phyloP scores from a whole-genome alignment of 2,888 invertebrate species.

The Drepanosiphum platanoidis region DNA sequence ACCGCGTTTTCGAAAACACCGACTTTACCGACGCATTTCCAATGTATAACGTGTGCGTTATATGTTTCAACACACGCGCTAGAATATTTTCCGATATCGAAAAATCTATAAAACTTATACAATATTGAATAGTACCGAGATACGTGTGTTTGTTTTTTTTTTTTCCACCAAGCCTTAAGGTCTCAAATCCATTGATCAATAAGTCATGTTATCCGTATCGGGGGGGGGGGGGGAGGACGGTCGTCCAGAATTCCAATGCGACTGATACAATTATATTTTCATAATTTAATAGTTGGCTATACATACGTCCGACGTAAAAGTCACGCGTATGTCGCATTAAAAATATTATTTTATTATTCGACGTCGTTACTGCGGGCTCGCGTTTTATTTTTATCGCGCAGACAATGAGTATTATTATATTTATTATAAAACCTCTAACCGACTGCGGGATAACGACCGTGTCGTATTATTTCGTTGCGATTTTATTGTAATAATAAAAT shows the following conservation, averaged over 20 bases:
- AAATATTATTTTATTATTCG: not conserved
- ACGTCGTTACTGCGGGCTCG: not conserved
- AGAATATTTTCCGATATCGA: too few relatives aligned
- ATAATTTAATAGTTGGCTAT: not conserved
- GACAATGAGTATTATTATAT: not conserved
- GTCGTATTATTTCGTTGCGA: not conserved
- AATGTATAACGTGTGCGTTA: too few relatives aligned
- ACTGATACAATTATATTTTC: not conserved
- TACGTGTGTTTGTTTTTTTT: too few relatives aligned
- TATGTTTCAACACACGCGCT: too few relatives aligned
- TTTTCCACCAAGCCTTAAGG: too few relatives aligned
- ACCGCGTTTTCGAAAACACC: too few relatives aligned
- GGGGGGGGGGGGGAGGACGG: too few relatives aligned
- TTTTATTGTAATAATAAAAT: not conserved
- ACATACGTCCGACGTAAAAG: not conserved
- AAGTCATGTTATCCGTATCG: not conserved
- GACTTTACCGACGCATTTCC: too few relatives aligned
- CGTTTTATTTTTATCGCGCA: not conserved
- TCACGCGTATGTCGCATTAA: not conserved
- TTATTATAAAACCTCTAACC: not conserved
- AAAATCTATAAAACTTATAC: too few relatives aligned
- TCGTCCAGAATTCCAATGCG: not conserved
- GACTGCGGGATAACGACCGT: not conserved
- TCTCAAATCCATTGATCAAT: too few relatives aligned
- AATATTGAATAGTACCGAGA: too few relatives aligned